Conservation (phyloP, 2,113 vertebrate species). For the Malurus alboscapulatus region DNA sequence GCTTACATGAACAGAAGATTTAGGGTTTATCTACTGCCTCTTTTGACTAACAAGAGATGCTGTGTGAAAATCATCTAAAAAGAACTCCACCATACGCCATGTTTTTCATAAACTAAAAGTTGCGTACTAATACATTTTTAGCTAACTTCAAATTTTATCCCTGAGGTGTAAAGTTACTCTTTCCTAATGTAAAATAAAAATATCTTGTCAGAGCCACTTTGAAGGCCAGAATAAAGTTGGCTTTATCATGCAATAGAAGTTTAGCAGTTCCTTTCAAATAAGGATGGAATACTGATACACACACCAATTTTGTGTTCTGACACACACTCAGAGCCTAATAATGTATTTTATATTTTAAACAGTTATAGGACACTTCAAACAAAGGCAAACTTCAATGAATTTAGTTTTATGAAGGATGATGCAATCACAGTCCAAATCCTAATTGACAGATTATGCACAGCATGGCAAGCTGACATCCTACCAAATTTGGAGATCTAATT, state of each 20-base stretch:
- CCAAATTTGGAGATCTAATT: neutral
- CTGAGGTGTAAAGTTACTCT: neutral
- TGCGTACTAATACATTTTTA: constrained; percentile 28
- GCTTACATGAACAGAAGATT: neutral
- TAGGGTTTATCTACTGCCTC: neutral
- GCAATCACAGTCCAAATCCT: neutral
- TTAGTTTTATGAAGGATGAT: neutral
- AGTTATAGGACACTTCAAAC: neutral
- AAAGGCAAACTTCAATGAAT: neutral
- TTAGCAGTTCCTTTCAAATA: neutral
- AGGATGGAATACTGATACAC: neutral
- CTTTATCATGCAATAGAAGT: neutral
- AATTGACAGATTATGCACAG: neutral
- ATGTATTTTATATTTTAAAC: neutral
- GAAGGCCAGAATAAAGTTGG: neutral
- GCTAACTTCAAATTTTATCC: constrained; percentile 15
- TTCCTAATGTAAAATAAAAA: neutral
- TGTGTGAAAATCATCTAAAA: constrained; percentile 30
- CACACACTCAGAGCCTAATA: neutral
- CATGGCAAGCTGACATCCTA: neutral
- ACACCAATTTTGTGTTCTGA: neutral
- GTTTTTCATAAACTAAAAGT: constrained; percentile 23
- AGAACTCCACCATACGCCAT: constrained; percentile 26
- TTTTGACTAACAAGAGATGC: constrained; percentile 1
- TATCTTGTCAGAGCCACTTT: neutral